phyloP scores from a whole-genome alignment of 2,113 vertebrate genomes.

The Nannobrachium achirus region DNA sequence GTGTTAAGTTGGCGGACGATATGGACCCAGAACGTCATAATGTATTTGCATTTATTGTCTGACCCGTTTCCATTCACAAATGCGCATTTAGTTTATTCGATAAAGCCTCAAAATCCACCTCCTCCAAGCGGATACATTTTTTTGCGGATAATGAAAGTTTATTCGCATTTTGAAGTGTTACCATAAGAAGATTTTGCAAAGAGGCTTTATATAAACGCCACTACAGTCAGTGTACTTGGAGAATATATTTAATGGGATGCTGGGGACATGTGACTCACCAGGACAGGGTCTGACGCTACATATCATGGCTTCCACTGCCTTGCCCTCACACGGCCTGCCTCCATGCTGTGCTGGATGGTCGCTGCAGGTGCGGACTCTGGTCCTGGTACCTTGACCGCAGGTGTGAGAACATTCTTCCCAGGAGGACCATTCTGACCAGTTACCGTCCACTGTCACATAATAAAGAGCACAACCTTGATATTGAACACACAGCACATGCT shows the following conservation, averaged over 20 bases:
- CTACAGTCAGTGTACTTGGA: not conserved
- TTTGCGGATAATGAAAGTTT: no score
- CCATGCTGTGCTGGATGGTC: slow-evolving; percentile 84
- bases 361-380: slow-evolving; percentile 87
- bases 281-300: slow-evolving; percentile 91
- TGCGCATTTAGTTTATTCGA: no score
- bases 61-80: no score
- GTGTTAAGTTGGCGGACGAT: no score
- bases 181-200: no score
- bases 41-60: no score
- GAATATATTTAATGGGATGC: no score
- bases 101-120: no score
- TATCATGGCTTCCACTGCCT: slow-evolving; percentile 89
- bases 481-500: not conserved
- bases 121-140: no score
- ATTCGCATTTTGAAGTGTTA: no score
- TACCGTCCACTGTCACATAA: slow-evolving; percentile 86
- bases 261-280: slow-evolving; percentile 85
- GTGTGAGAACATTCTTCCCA: slow-evolving; percentile 99
- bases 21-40: no score
- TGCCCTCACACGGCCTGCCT: slow-evolving; percentile 79
- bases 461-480: not conserved
- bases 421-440: slow-evolving; percentile 90
- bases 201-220: no score
- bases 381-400: slow-evolving; percentile 92